phyloP scores from a whole-genome alignment of 2,113 vertebrate species.

The Pygathrix nemaeus region DNA sequence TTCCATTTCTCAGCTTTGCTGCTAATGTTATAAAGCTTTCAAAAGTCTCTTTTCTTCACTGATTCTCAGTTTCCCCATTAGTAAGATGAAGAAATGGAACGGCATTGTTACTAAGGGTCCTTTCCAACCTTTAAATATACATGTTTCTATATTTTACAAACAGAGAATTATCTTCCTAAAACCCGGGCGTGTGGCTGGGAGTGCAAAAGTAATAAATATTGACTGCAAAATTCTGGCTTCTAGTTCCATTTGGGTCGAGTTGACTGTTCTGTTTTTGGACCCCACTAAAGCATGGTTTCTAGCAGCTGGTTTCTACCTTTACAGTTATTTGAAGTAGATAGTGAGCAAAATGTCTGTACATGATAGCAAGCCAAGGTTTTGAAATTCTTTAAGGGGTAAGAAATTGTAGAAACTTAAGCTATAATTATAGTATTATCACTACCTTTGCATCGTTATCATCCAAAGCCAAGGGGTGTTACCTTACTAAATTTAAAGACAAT shows the following conservation, averaged over 20 bases:
- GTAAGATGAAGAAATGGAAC: not conserved
- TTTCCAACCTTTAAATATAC: not conserved
- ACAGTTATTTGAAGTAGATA: constrained; percentile 13
- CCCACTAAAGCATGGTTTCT: not conserved
- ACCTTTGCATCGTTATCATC: constrained; percentile 56
- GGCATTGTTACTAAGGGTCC: not conserved
- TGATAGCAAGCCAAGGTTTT: constrained; percentile 50
- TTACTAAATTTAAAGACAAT: constrained; percentile 72
- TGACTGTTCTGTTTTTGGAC: not conserved
- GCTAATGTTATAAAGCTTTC: not conserved
- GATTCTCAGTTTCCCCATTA: not conserved
- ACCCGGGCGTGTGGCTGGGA: not conserved
- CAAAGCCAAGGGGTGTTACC: constrained; percentile 48
- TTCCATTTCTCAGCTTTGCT: not conserved
- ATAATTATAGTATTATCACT: constrained; percentile 66
- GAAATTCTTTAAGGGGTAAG: constrained; percentile 23
- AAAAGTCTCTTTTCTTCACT: not conserved
- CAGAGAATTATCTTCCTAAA: constrained; percentile 22
- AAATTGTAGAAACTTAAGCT: constrained; percentile 59
- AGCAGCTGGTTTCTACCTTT: constrained; percentile 37
- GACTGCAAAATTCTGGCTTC: not conserved
- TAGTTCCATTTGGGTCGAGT: not conserved
- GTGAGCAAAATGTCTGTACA: constrained; percentile 39
- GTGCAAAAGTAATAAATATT: not conserved
- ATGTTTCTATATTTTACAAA: not conserved